phyloP scores from a whole-genome alignment of 1,140 invertebrate species.

The Fopius arisanus region DNA sequence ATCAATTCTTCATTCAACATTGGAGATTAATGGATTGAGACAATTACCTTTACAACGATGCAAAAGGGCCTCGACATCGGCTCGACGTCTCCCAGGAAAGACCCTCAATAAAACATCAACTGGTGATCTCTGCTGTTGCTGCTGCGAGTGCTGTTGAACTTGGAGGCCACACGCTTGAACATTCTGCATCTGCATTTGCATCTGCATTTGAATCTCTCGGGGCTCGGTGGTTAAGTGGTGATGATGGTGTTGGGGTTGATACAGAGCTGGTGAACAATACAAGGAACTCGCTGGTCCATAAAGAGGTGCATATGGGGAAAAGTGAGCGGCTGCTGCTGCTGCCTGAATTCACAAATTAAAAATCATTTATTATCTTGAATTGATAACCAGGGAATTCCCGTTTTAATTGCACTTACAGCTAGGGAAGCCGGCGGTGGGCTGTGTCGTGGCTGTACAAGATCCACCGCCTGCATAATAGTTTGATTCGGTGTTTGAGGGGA shows the following conservation, averaged over 20 bases:
- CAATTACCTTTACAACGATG: constrained; percentile 70
- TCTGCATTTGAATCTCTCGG: constrained; percentile 58
- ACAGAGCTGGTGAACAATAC: constrained; percentile 62
- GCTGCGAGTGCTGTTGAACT: constrained; percentile 57
- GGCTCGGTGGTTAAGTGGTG: constrained; percentile 55
- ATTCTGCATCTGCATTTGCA: constrained; percentile 61
- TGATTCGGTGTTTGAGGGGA: constrained; percentile 52
- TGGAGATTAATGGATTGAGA: neutral
- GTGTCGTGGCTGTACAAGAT: constrained; percentile 57
- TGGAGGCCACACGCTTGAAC: constrained; percentile 55
- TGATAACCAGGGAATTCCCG: neutral
- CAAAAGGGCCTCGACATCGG: constrained; percentile 83
- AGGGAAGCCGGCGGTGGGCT: constrained; percentile 54
- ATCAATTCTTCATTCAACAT: too few relatives aligned
- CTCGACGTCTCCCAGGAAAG: constrained; percentile 83
- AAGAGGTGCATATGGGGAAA: constrained; percentile 56
- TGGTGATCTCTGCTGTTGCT: constrained; percentile 69
- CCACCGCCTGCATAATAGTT: constrained; percentile 50
- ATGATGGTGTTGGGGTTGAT: constrained; percentile 58
- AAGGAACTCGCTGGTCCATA: constrained; percentile 59
- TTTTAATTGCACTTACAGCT: constrained; percentile 43
- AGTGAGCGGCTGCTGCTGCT: constrained; percentile 55
- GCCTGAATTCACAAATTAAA: constrained; percentile 39
- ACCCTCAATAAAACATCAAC: constrained; percentile 81
- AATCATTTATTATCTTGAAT: constrained; percentile 6